These are phyloP conservation scores for Andrena camellia DNA, from an alignment of 2,888 invertebrate genomes.

Conservation along the genomic window DNA sequence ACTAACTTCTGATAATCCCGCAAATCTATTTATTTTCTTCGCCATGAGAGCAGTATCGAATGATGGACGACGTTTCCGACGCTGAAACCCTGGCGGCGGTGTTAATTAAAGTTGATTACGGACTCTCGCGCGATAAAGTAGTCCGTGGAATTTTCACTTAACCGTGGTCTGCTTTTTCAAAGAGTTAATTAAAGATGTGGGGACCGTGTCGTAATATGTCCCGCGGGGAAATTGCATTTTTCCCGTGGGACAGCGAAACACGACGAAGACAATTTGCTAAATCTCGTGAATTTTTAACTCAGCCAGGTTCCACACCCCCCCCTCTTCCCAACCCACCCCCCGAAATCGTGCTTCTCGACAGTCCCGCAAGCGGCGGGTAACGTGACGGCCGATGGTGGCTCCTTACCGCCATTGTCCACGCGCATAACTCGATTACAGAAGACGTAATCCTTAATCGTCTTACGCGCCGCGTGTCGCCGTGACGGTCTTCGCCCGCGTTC, in stretches of 20 bases:
- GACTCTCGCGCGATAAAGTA: constrained; percentile 10
- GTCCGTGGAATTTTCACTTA: not conserved
- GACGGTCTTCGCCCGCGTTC: not conserved
- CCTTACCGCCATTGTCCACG: constrained; percentile 1
- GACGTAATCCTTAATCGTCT: constrained; percentile 37
- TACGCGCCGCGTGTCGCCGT: constrained; percentile 11
- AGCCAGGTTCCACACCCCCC: no score
- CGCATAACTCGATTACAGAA: constrained; percentile 38
- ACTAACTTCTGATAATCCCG: constrained; percentile 20
- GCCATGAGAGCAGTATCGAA: not conserved
- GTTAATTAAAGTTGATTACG: constrained; percentile 48
- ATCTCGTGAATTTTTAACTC: not conserved
- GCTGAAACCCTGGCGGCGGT: constrained; percentile 6
- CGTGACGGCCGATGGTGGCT: not conserved
- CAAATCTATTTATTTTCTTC: constrained; percentile 9
- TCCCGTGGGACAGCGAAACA: not conserved
- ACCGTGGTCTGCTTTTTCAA: not conserved
- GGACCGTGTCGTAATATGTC: no score
- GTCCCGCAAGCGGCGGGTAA: not conserved
- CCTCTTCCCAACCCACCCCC: no score
- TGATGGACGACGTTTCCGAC: not conserved
- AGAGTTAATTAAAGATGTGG: constrained; percentile 30
- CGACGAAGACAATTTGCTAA: not conserved
- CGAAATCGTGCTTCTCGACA: no score
- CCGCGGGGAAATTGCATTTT: not conserved